Evolutionary conservation across 2,113 vertebrate species (phyloP), one percentile per base, ranked within the genome.

Genomic region (Maccullochella peelii): DNA sequence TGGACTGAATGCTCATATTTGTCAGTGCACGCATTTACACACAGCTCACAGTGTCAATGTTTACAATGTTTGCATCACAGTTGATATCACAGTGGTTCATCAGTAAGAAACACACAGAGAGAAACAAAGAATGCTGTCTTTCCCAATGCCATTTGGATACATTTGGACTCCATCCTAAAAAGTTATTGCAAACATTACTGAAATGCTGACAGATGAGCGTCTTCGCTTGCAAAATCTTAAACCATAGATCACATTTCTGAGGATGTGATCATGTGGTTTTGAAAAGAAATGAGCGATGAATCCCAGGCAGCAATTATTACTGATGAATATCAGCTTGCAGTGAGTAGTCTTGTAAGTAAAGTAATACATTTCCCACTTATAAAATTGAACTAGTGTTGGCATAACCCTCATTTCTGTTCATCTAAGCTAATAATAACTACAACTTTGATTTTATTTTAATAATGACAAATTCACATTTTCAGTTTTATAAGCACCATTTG

Each of bases 1-100:
- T 27, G 36, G 63, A 62, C 27, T 50, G 3, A 18, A 20, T 25
- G 8, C 1, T 57, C 30, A 25, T 38, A 12, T 57, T 27, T 16
- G 2, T 61, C 70, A 73, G 52, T 73, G 59, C 18, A 30, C 11
- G 25, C 23, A 18, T 69, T 78, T 62, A 40, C 58, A 52, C 33
- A 59, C 30, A 36, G 16, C 23, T 81, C 38, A 62, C 80, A 77
- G 38, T 73, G 65, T 69, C 42, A 54, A n/a, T n/a, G 36, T 33
- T 77, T n/a, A 58, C 27, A 63, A 6, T 42, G 18, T 47, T 36
- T 52, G 49, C 8, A 44, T 67, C 21, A 18, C 49, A 75, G 63
- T 73, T 82, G 47, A 59, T 8, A 58, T 76, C 40, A 69, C 72
- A 80, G 67, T 50, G 27, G 8, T 44, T 70, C 16, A 50, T 49